Base-by-base conservation (phyloP, 2,113 vertebrate genomes). In the Silurus asotus region DNA sequence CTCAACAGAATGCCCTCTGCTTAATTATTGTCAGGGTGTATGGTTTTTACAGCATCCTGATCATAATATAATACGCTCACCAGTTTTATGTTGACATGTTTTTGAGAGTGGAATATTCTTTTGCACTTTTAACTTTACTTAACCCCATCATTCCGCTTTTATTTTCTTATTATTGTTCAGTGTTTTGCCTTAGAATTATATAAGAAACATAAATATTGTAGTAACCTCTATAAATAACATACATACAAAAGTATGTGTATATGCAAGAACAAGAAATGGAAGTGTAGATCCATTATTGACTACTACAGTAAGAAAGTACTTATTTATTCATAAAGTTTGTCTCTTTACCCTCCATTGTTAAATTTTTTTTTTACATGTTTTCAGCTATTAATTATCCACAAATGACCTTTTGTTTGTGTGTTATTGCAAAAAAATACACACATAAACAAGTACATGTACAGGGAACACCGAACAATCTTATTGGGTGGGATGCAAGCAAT, bases 11-110 rank as follows among this genome's bases (percentile, higher is more conserved):
- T 82, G 84, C 80, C 90, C 87, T 86, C 88, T 82, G 84, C 88
- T 90, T 91, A 90, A 88, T 90, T 90, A 87, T 87, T 86, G 87
- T 88, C 88, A 87, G 81, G 88, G 88, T 87, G 87, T 75, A 83
- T 86, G 85, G 81, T 75, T 89, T 89, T 89, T 86, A 90, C 23
- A n/a, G 55, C 70, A 13, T 58, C 74, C 65, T 82, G 83, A 85
- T 86, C 87, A 86, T 82, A 86, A 86, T 86, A 77, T 80, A 62
- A 84, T 88, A 69, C 67, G 77, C 72, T 83, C 15, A 58, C 77
- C 69, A 83, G 28, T 84, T 88, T 88, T 81, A 87, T 83, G 75
- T 61, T 55, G 59, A 14, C 51, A 72, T 76, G 55, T 83, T 83
- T 87, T 85, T 59, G 15, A 61, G 37, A 56, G 13, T 69, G 9